Conservation (phyloP, 2,797 vertebrate species). For the Sebastes taczanowskii region DNA sequence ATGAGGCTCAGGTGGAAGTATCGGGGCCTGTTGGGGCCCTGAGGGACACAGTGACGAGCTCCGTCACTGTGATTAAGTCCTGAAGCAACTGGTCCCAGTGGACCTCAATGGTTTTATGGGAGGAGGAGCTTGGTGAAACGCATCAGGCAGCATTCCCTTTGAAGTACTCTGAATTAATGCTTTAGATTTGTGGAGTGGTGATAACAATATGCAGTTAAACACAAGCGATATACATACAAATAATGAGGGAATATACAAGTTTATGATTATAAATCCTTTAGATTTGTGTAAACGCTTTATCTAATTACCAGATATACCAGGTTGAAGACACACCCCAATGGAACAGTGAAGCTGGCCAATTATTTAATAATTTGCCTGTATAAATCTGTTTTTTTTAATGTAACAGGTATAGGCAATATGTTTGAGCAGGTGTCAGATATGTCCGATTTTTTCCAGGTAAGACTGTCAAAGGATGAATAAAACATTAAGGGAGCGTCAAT, state of each 20-base stretch:
- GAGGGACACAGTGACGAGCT: slow-evolving; percentile 22
- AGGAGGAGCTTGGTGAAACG: slow-evolving; percentile 2
- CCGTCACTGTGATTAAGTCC: slow-evolving; percentile 42
- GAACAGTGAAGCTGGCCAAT: not conserved
- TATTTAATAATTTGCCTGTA: not conserved
- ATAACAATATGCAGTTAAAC: not conserved
- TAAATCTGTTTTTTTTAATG: not conserved
- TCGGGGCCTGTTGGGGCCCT: slow-evolving; percentile 11
- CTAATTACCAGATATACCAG: not conserved
- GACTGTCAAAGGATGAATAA: not conserved
- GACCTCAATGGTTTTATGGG: slow-evolving; percentile 7
- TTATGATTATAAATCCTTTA: not conserved
- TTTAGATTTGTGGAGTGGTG: not conserved
- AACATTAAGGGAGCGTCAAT: not conserved
- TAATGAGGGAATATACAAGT: not conserved
- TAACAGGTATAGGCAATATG: not conserved
- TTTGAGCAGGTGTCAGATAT: not conserved
- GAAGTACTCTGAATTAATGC: not conserved
- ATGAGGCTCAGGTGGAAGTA: slow-evolving; percentile 52
- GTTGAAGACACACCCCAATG: not conserved
- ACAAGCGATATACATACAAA: not conserved
- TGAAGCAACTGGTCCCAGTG: slow-evolving; percentile 24
- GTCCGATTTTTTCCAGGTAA: not conserved
- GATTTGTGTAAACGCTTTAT: not conserved
- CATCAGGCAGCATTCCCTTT: not conserved